These are phyloP conservation scores for Calameuta pallipes DNA, from an alignment of 2,888 invertebrate genomes.

Conservation along the genomic window DNA sequence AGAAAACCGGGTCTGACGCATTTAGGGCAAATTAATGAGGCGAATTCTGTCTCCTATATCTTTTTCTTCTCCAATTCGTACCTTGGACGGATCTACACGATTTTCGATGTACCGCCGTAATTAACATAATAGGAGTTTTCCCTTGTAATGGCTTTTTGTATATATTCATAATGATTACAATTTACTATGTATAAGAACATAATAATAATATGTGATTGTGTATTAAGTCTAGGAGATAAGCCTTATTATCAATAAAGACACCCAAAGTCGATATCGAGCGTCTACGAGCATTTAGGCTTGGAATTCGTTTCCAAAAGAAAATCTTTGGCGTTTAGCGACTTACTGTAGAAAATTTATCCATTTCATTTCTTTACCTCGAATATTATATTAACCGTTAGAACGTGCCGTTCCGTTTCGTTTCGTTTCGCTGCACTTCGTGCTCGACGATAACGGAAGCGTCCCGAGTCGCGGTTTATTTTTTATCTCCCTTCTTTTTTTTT, in stretches of 20 bases:
- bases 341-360: too few species aligned
- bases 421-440: too few species aligned
- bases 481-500: too few species aligned
- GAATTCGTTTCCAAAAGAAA: too few species aligned
- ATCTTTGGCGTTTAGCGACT: too few species aligned
- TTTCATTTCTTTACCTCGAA: too few species aligned
- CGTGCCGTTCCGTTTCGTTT: too few species aligned
- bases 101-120: slow-evolving; percentile 43
- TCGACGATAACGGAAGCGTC: too few species aligned
- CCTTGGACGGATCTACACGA: slow-evolving; percentile 45
- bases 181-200: slow-evolving; percentile 39
- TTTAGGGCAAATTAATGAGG: too few species aligned
- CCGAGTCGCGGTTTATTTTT: too few species aligned
- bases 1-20: too few species aligned
- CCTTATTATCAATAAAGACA: slow-evolving; percentile 53
- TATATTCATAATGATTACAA: slow-evolving; percentile 60
- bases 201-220: slow-evolving; percentile 56
- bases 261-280: slow-evolving; percentile 29
- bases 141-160: slow-evolving; percentile 63
- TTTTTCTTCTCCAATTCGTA: slow-evolving; percentile 37
- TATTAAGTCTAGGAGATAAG: slow-evolving; percentile 57
- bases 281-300: neutral
- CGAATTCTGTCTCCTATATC: neutral
- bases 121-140: slow-evolving; percentile 46
- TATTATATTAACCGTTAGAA: too few species aligned